Percentiles rank a stretch among this genome's conserved stretches.
These are phyloP conservation scores for Pollenia labialis DNA, from an alignment of 2,888 invertebrate genomes.

Conservation along the genomic window DNA sequence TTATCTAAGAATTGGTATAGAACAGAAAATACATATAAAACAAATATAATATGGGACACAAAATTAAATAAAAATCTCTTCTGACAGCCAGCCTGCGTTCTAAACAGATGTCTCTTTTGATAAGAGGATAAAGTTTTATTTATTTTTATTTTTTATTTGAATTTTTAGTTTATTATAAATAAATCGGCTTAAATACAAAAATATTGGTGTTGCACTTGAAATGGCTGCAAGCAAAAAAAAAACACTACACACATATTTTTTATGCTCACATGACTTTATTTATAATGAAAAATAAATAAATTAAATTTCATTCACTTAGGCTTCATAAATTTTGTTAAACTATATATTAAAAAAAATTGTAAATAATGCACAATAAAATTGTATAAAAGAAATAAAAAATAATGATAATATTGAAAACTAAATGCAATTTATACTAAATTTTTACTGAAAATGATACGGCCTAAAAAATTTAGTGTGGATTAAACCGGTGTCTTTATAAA, in stretches of 20 bases:
- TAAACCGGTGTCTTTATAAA: too few species aligned
- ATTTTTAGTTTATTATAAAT: conserved; percentile 31
- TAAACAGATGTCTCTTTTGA: conserved; percentile 40
- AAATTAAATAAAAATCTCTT: conserved; percentile 4
- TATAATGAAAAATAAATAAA: neutral
- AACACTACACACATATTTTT: neutral
- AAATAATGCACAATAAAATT: too few species aligned
- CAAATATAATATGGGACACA: neutral
- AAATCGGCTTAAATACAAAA: conserved; percentile 49
- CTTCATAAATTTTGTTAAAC: too few species aligned
- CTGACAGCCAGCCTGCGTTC: conserved; percentile 8
- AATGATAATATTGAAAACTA: too few species aligned
- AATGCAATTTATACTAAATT: too few species aligned
- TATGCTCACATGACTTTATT: neutral
- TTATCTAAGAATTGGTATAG: too few species aligned
- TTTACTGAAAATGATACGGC: too few species aligned
- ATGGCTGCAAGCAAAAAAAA: conserved; percentile 30
- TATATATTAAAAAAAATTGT: too few species aligned
- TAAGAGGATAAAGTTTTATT: conserved; percentile 50
- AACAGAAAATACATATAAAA: neutral
- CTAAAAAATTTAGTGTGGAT: too few species aligned
- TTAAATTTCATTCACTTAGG: neutral
- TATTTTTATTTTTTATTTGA: conserved; percentile 13
- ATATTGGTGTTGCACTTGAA: conserved; percentile 26
- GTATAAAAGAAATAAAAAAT: too few species aligned